Evolutionary conservation across 2,113 vertebrate species (phyloP).

Genomic region (Tragulus kanchil): DNA sequence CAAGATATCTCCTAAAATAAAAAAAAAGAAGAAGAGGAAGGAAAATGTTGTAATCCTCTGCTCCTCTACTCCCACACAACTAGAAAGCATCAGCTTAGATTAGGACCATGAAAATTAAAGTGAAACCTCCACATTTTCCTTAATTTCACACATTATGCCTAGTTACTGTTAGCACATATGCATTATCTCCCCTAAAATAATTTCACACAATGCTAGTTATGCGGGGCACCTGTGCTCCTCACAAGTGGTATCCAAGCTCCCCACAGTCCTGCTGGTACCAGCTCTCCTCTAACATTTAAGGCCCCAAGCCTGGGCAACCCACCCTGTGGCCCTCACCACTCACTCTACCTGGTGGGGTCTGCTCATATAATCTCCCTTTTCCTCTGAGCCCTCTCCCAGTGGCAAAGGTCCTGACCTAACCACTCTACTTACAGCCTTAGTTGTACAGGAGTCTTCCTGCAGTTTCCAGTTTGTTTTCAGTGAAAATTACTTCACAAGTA

Average conservation of each 20-base stretch:
- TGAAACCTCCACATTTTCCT: slow-evolving; percentile 43
- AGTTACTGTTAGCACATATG: slow-evolving; percentile 73
- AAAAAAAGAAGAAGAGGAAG: not conserved
- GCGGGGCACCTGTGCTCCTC: not conserved
- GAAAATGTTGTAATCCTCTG: not conserved
- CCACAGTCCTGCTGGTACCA: not conserved
- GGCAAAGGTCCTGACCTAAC: not conserved
- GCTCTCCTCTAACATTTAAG: not conserved
- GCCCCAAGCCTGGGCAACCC: not conserved
- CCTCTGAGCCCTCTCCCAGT: not conserved
- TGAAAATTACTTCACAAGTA: not conserved
- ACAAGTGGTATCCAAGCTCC: not conserved
- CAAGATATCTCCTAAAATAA: slow-evolving; percentile 49
- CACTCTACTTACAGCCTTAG: not conserved
- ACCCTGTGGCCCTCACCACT: not conserved
- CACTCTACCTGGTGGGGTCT: not conserved
- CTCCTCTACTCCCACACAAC: not conserved
- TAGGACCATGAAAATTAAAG: slow-evolving; percentile 43
- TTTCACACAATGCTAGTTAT: no score
- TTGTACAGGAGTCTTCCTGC: not conserved
- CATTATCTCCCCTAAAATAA: no score
- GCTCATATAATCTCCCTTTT: not conserved
- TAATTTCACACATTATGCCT: slow-evolving; percentile 48
- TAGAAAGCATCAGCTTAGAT: slow-evolving; percentile 55
- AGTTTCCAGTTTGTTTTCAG: not conserved